Evolutionary conservation across 2,113 vertebrate genomes (phyloP).

Genomic region (Geothlypis trichas): DNA sequence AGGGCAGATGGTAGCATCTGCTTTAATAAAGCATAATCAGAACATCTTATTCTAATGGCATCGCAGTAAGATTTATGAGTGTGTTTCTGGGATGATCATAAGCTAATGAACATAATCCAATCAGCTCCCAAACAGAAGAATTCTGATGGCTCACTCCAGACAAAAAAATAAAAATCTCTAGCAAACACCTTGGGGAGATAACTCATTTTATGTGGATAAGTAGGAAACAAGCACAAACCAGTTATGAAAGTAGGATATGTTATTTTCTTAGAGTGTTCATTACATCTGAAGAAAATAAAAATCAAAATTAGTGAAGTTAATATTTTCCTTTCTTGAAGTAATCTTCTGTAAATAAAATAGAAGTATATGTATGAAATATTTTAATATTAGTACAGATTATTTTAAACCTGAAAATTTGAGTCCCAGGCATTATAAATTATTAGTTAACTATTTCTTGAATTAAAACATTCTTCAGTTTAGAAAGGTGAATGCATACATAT

Average conservation of each 20-base stretch:
- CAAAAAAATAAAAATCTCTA: not conserved
- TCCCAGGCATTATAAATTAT: not conserved
- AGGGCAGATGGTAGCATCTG: conserved; percentile 8
- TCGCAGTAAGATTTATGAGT: conserved; percentile 7
- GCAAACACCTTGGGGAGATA: not conserved
- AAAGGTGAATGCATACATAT: not conserved
- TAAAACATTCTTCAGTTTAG: not conserved
- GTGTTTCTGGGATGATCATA: not conserved
- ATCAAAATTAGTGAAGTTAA: not conserved
- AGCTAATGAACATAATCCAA: not conserved
- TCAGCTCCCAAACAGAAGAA: not conserved
- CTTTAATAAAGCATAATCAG: not conserved
- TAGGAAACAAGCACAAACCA: not conserved
- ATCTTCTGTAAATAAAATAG: not conserved
- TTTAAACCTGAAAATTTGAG: not conserved
- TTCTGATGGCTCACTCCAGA: not conserved
- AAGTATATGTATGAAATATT: not conserved
- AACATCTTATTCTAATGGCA: not conserved
- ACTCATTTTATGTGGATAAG: not conserved
- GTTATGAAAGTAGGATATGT: not conserved
- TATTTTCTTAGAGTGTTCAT: not conserved
- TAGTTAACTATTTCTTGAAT: not conserved
- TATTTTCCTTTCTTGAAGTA: not conserved
- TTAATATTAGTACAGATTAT: not conserved
- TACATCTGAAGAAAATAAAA: not conserved